Conservation (phyloP, 2,797 vertebrate species). For the Sebastes ruberrimus region DNA sequence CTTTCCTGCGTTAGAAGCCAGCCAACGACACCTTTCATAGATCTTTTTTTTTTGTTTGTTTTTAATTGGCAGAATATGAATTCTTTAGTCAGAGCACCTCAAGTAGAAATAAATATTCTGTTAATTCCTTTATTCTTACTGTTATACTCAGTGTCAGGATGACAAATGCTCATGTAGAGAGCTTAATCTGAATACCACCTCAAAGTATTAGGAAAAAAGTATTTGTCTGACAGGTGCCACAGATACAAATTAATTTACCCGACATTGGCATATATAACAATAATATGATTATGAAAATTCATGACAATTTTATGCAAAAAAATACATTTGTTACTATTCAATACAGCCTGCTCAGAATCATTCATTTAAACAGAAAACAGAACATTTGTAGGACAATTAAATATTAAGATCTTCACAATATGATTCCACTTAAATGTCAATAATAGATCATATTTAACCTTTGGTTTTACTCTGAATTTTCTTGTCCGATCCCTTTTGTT, state of each 20-base stretch:
- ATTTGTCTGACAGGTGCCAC: too few relatives aligned
- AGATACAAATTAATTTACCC: too few relatives aligned
- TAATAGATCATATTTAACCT: not conserved
- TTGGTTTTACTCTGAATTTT: not conserved
- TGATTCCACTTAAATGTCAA: not conserved
- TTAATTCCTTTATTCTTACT: conserved; percentile 16
- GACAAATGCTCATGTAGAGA: conserved; percentile 3
- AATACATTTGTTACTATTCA: not conserved
- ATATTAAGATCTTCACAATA: not conserved
- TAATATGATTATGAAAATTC: too few relatives aligned
- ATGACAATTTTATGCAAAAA: not conserved
- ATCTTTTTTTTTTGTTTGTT: not conserved
- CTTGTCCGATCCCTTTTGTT: not conserved
- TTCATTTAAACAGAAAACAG: not conserved
- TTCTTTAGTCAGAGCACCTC: conserved; percentile 5
- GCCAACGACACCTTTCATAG: not conserved
- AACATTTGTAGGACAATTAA: not conserved
- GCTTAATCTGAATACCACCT: not conserved
- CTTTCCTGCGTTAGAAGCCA: conserved; percentile 19
- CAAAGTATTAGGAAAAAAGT: not conserved
- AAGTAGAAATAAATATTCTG: not conserved
- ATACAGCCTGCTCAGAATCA: not conserved
- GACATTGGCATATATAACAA: not conserved
- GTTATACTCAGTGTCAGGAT: not conserved
- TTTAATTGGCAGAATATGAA: not conserved